Percentiles rank a stretch among this genome's conserved stretches.
These are phyloP conservation scores for Halisarca cf. caerulea DNA, from an alignment of 37 sponge, comb jelly and placozoan species.

Conservation along the genomic window DNA sequence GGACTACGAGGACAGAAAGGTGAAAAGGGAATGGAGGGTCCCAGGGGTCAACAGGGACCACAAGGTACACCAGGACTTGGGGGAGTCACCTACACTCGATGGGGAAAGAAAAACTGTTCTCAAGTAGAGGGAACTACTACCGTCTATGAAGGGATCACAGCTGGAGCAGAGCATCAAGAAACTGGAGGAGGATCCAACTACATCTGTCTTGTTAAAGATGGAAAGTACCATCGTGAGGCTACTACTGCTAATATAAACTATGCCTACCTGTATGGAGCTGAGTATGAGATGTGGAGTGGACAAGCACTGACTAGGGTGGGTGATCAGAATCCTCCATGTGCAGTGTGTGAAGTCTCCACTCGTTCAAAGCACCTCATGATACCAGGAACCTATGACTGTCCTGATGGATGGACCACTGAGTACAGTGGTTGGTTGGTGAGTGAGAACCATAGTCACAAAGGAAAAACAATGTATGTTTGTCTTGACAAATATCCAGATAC, in stretches of 20 bases:
- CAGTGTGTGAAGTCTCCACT: conserved; percentile 27
- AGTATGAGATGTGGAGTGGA: conserved; percentile 27
- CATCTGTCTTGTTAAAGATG: conserved; percentile 39
- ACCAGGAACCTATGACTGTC: conserved; percentile 31
- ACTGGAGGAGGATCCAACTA: conserved; percentile 62
- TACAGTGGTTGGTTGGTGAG: conserved; percentile 27
- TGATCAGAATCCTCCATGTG: conserved; percentile 25
- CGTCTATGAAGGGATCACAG: conserved; percentile 33
- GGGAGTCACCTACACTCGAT: conserved; percentile 16
- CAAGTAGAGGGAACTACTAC: conserved; percentile 19
- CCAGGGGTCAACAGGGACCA: conserved; percentile 33
- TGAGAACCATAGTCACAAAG: conserved; percentile 5
- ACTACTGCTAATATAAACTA: neutral
- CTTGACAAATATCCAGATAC: conserved; percentile 20
- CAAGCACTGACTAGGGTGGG: neutral
- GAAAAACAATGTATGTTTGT: conserved; percentile 10
- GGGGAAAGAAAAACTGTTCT: conserved; percentile 53
- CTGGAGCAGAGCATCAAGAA: neutral
- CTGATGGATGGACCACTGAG: conserved; percentile 21
- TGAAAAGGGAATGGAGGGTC: neutral
- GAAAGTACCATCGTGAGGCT: conserved; percentile 23
- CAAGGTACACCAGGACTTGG: conserved; percentile 22
- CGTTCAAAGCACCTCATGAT: conserved; percentile 30
- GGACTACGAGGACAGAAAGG: neutral
- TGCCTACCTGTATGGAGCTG: conserved; percentile 35